Conservation (phyloP, 2,888 invertebrate genomes). For the Junonia oenone region DNA sequence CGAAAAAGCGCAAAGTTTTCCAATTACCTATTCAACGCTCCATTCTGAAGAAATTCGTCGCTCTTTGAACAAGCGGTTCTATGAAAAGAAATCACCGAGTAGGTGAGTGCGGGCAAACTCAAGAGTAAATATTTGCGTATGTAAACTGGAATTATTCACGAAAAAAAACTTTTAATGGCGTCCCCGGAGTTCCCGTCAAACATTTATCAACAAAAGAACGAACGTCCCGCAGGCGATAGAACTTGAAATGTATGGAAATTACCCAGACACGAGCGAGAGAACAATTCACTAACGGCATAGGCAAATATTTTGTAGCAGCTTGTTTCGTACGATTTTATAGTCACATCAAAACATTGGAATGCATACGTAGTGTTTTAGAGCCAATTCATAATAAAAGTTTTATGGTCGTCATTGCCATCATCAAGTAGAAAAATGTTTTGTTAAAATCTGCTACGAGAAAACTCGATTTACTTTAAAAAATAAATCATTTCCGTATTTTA, state of each 20-base stretch:
- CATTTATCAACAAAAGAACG: conserved; percentile 80
- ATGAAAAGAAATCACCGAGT: conserved; percentile 77
- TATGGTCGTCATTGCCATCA: too few relatives aligned
- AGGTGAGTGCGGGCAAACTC: conserved; percentile 75
- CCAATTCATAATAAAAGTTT: too few relatives aligned
- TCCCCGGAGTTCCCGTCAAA: conserved; percentile 79
- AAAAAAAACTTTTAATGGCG: conserved; percentile 79
- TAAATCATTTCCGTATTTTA: too few relatives aligned
- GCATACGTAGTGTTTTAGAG: not conserved
- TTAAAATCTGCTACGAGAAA: too few relatives aligned
- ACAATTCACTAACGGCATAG: conserved; percentile 79
- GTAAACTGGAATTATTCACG: conserved; percentile 79
- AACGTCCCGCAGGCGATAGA: conserved; percentile 80
- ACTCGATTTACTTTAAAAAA: too few relatives aligned
- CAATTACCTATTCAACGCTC: conserved; percentile 70
- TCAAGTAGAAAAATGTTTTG: too few relatives aligned
- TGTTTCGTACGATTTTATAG: conserved; percentile 68
- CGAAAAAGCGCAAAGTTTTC: conserved; percentile 51
- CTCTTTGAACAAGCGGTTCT: conserved; percentile 66
- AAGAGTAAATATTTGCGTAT: conserved; percentile 78
- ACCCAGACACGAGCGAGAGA: conserved; percentile 78
- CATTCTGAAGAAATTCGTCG: conserved; percentile 58
- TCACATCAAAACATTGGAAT: conserved; percentile 37
- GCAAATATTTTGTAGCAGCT: conserved; percentile 77
- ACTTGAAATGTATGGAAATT: conserved; percentile 80